Percentiles rank a stretch among this genome's conserved stretches.
phyloP scores from a whole-genome alignment of 2,797 vertebrate species.

The Danio kyathit region DNA sequence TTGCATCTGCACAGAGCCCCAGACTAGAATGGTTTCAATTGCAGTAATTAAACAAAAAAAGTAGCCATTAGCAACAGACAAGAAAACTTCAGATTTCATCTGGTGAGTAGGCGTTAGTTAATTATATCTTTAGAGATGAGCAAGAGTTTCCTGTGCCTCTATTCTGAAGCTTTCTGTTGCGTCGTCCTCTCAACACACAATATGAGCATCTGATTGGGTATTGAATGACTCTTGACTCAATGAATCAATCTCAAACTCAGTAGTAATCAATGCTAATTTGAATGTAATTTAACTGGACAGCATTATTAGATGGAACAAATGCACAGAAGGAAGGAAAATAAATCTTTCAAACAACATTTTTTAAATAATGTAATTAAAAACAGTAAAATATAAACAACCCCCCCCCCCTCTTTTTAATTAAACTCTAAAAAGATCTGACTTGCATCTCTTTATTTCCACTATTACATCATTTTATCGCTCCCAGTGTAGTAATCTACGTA shows the following conservation, averaged over 20 bases:
- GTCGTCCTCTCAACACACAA: not conserved
- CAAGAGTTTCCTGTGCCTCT: not conserved
- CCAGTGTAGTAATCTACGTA: conserved; percentile 3
- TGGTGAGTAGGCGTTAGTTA: conserved; percentile 30
- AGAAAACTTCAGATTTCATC: conserved; percentile 21
- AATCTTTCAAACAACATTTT: not conserved
- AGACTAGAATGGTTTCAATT: not conserved
- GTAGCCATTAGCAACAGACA: conserved; percentile 32
- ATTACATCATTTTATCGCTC: not conserved
- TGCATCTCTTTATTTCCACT: not conserved
- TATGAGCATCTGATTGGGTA: not conserved
- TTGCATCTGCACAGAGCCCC: not conserved
- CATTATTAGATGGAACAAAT: conserved; percentile 7
- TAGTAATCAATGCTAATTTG: not conserved
- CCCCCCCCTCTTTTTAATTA: not conserved
- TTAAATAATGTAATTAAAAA: no score
- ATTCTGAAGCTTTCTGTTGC: conserved; percentile 8
- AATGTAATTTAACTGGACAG: not conserved
- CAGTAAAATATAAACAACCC: no score
- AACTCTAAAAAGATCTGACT: not conserved
- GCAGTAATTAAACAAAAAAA: not conserved
- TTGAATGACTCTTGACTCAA: not conserved
- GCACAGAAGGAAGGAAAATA: not conserved
- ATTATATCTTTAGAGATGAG: conserved; percentile 21
- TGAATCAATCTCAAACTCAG: not conserved